phyloP scores from a whole-genome alignment of 2,888 invertebrate genomes.

The Brachylomia viminalis region DNA sequence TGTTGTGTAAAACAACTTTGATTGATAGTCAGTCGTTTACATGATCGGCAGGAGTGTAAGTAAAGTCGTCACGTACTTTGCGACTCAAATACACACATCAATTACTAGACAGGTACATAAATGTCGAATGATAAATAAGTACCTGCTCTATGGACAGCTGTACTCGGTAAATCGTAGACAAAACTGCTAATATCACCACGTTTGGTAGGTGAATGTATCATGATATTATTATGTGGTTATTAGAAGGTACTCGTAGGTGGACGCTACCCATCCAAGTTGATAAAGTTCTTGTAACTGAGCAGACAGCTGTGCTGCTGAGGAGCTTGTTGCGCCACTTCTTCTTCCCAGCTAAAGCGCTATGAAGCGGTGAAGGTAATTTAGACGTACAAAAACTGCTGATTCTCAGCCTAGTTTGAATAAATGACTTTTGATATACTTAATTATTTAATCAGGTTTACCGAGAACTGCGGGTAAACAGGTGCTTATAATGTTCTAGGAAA shows the following conservation, averaged over 20 bases:
- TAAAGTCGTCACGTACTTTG: conserved; percentile 35
- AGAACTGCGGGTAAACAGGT: conserved; percentile 3
- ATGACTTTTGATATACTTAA: background rate
- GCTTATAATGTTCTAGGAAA: conserved; percentile 10
- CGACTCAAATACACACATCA: conserved; percentile 22
- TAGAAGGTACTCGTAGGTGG: background rate
- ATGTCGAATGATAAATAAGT: conserved; percentile 8
- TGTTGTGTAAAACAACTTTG: conserved; percentile 61
- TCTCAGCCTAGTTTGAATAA: background rate
- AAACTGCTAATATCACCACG: background rate
- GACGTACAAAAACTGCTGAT: background rate
- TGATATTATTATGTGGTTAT: background rate
- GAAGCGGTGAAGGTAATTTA: background rate
- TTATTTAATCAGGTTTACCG: background rate
- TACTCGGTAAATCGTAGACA: background rate
- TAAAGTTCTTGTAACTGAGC: background rate
- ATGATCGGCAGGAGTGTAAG: conserved; percentile 31
- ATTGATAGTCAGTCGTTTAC: conserved; percentile 43
- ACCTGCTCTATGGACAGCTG: background rate
- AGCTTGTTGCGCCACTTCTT: background rate
- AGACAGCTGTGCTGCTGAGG: background rate
- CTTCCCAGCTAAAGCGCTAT: background rate
- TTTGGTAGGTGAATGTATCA: background rate
- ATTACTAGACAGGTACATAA: conserved; percentile 14
- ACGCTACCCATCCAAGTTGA: background rate